Evolutionary conservation across 2,113 vertebrate species (phyloP).

Genomic region (Cyphomyrus discorhynchus): DNA sequence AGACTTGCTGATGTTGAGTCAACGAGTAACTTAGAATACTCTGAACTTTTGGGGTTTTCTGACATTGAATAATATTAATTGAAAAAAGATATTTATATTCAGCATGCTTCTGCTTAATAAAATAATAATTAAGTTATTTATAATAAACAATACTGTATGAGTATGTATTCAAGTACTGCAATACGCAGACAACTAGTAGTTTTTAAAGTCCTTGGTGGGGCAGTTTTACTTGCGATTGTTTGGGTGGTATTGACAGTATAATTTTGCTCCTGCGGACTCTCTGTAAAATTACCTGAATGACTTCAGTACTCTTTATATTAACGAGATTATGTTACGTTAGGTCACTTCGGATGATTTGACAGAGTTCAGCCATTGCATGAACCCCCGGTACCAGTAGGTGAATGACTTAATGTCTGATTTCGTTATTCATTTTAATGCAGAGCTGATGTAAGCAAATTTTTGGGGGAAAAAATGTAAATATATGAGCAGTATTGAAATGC

Average conservation of each 20-base stretch:
- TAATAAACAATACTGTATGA: slow-evolving; percentile 70
- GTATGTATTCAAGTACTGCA: slow-evolving; percentile 70
- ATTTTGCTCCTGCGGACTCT: slow-evolving; percentile 44
- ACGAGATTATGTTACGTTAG: slow-evolving; percentile 36
- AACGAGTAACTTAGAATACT: slow-evolving; percentile 24
- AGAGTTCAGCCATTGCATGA: slow-evolving; percentile 23
- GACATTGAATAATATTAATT: slow-evolving; percentile 22
- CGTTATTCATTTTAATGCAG: neutral
- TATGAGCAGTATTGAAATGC: neutral
- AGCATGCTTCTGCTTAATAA: slow-evolving; percentile 71
- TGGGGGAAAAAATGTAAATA: neutral
- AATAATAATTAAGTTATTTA: slow-evolving; percentile 67
- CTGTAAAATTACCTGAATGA: slow-evolving; percentile 46
- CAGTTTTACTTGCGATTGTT: slow-evolving; percentile 53
- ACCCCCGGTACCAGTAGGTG: neutral
- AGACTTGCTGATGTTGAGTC: slow-evolving; percentile 44
- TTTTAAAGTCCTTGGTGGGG: slow-evolving; percentile 54
- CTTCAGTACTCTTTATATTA: slow-evolving; percentile 45
- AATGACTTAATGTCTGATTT: slow-evolving; percentile 9
- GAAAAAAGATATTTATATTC: slow-evolving; percentile 57
- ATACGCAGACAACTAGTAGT: slow-evolving; percentile 65
- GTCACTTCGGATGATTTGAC: slow-evolving; percentile 27
- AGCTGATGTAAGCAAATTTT: neutral
- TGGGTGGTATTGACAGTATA: slow-evolving; percentile 44
- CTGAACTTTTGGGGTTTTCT: neutral